These are phyloP conservation scores for Drosophila recens DNA, from an alignment of 2,888 invertebrate genomes.

Conservation along the genomic window DNA sequence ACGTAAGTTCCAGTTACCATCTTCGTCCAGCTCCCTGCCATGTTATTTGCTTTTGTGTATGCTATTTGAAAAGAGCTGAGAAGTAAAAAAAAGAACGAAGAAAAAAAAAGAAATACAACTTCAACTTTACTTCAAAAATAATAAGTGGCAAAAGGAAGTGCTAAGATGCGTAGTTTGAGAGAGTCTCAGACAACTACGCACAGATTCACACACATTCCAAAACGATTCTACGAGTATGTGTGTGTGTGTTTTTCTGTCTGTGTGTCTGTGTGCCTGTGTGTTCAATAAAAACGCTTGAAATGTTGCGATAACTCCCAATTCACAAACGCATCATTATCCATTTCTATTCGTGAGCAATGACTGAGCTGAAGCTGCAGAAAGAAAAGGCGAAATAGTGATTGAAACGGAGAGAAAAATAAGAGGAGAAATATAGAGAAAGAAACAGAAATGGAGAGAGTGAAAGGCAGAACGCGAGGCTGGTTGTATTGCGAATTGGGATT, in stretches of 20 bases:
- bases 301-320: constrained; percentile 70
- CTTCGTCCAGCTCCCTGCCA: constrained; percentile 3
- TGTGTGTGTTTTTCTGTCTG: constrained; percentile 13
- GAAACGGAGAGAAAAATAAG: background rate
- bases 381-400: background rate
- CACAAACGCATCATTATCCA: constrained; percentile 76
- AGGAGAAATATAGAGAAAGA: background rate
- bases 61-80: constrained; percentile 34
- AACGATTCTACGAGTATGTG: background rate
- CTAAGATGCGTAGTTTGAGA: constrained; percentile 34
- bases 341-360: constrained; percentile 44
- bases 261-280: constrained; percentile 32
- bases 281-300: constrained; percentile 58
- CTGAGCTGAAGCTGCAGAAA: constrained; percentile 9
- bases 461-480: background rate
- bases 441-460: background rate
- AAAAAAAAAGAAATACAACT: constrained; percentile 38
- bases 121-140: constrained; percentile 55
- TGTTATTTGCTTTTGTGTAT: constrained; percentile 51
- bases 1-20: constrained; percentile 31
- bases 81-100: constrained; percentile 5
- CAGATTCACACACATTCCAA: constrained; percentile 23
- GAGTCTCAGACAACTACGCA: constrained; percentile 25
- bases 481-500: constrained; percentile 24
- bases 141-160: constrained; percentile 55